Evolutionary conservation across 2,888 invertebrate genomes (phyloP), one percentile per base, ranked within the genome.

Genomic region (Bugula neritina): DNA sequence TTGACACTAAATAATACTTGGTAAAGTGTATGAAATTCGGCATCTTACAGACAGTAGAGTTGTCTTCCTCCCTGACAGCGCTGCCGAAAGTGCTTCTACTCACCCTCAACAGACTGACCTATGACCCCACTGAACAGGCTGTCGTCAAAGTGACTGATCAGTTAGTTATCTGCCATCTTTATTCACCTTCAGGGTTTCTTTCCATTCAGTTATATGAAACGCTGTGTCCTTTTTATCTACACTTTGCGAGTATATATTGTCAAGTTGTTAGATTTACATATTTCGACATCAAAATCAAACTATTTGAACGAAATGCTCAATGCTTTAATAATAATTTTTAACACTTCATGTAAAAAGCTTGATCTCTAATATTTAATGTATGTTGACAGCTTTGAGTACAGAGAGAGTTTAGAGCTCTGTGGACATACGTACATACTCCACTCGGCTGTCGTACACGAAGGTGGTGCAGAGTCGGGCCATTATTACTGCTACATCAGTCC

Each of bases 401-500:
- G 31, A 27, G 34, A 34, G 29, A 63, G n/a, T 5, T 27, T 63
- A 13, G 63, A 63, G 63, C 31, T 63, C 13, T 25, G 31, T 63
- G 63, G 29, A 29, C 31, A 63, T 34, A 63, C 27, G 10, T 63
- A 63, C 31, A 2, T 27, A 2, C 63, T 63, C 31, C 63, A 63
- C 63, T 63, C 63, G 17, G 63, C 63, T 31, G 63, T 63, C 5
- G 34, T 63, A 25, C 63, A 63, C n/a, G 63, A 63, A 27, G 63
- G 63, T n/a, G 31, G 5, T 10, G 63, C 63, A 13, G 63, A 29
- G 13, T 63, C 63, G 3, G 63, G 63, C 2, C 63, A 63, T n/a
- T 63, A 63, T n/a, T 63, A 63, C 31, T 63, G 63, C 31, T 63
- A 63, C 31, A 63, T 63, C 13, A 63, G 63, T 31, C 27, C 63